Conservation (phyloP, 2,113 vertebrate genomes). For the mouse (Mus musculus) region GRCm39 chr6:80749001-80749500, state of each 20-base stretch:
- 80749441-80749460: neutral
- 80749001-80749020: neutral
- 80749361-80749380: neutral
- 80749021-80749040: neutral
- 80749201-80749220: neutral
- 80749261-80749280: neutral
- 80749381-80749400: neutral
- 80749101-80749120: neutral
- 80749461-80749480: neutral
- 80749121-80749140: neutral
- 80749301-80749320: neutral
- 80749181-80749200: neutral
- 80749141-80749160: fast-evolving
- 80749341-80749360: neutral
- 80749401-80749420: neutral
- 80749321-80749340: neutral
- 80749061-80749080: neutral
- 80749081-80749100: neutral
- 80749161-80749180: neutral
- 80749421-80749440: neutral
- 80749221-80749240: neutral
- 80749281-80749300: neutral
- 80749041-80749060: neutral
- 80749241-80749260: neutral
- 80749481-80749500: neutral